Evolutionary conservation across 2,797 vertebrate species (phyloP).

Genomic region (Mus minutoides): DNA sequence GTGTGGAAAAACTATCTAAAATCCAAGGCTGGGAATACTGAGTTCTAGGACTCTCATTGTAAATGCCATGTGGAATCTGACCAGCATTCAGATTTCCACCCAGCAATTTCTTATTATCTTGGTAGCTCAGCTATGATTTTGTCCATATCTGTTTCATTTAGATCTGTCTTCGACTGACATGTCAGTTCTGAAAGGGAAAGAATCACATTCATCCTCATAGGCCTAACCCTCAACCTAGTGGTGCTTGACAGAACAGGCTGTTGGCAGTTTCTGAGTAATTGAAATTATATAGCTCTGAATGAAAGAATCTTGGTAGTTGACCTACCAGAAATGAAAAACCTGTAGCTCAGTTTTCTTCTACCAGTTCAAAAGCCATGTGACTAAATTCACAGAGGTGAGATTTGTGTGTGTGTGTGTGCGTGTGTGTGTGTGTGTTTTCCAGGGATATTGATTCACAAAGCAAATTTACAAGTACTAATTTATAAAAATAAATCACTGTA

Average conservation of each 20-base stretch:
- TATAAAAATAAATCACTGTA: constrained; percentile 24
- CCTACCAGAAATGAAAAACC: constrained; percentile 12
- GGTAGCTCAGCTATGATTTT: constrained; percentile 37
- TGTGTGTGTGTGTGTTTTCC: neutral
- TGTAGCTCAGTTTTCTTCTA: constrained; percentile 47
- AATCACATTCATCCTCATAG: neutral
- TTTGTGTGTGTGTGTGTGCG: neutral
- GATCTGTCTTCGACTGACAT: constrained; percentile 26
- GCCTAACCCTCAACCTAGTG: neutral
- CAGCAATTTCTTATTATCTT: constrained; percentile 46
- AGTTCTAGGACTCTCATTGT: neutral
- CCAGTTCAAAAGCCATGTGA: constrained; percentile 3
- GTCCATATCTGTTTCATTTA: neutral
- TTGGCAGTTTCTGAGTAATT: constrained; percentile 10
- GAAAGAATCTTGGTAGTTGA: neutral
- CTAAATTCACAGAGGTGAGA: constrained; percentile 1
- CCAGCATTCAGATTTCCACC: constrained; percentile 34
- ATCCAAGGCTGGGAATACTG: neutral
- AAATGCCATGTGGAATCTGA: neutral
- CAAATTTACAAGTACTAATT: constrained; percentile 59
- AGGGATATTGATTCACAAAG: neutral
- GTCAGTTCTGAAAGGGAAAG: constrained; percentile 16
- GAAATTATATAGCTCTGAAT: constrained; percentile 18
- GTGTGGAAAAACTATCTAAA: neutral
- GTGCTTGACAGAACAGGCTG: neutral